Percentiles rank a stretch among this genome's conserved stretches.
These are phyloP conservation scores for Eurystomus gularis DNA, from an alignment of 2,113 vertebrate species.

Conservation along the genomic window DNA sequence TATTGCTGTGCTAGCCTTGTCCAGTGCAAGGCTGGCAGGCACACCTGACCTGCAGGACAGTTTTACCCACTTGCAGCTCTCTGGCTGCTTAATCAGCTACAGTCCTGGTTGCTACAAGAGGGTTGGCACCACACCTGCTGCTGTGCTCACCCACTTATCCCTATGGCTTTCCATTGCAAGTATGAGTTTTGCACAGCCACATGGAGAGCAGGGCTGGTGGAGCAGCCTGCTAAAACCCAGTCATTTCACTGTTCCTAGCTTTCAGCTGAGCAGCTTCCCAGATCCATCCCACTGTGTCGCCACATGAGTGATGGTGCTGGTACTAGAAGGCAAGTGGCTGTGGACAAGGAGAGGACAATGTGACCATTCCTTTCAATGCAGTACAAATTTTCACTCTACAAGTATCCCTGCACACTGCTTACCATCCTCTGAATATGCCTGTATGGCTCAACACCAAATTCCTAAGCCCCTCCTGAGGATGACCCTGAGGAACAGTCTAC, in stretches of 20 bases:
- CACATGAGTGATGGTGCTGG: accelerated
- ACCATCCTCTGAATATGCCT: neutral
- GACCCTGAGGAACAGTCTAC: too few species aligned
- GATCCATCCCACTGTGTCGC: neutral
- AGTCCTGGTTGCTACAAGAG: neutral
- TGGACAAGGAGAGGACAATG: accelerated
- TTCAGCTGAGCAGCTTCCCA: accelerated
- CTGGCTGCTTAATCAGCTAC: neutral
- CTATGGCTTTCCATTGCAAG: neutral
- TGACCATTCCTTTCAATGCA: neutral
- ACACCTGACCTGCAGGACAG: neutral
- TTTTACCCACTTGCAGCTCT: neutral
- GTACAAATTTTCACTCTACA: accelerated
- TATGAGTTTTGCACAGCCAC: neutral
- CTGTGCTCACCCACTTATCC: accelerated
- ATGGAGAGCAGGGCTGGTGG: neutral
- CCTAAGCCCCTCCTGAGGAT: neutral
- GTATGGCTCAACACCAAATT: neutral
- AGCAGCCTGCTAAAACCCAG: neutral
- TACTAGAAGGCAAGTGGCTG: accelerated
- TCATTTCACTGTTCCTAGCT: neutral
- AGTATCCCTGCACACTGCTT: accelerated
- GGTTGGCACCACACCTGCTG: accelerated
- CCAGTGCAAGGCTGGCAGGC: neutral
- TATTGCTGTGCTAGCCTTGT: neutral